Evolutionary conservation across 2,113 vertebrate genomes (phyloP), one percentile per base, ranked within the genome.

Genomic region (Cairina moschata): DNA sequence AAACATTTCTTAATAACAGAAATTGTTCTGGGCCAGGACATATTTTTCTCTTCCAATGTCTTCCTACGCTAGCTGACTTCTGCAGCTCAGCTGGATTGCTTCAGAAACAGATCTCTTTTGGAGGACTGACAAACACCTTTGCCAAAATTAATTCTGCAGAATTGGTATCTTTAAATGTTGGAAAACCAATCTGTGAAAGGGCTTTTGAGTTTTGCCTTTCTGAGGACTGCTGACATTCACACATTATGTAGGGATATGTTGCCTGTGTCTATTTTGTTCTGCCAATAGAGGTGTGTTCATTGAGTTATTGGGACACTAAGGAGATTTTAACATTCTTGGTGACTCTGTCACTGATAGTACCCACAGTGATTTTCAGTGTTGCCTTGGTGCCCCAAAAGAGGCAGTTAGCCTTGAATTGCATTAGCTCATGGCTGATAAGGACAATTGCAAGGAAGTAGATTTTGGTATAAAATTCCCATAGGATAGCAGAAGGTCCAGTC

Each of bases 241-340:
- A 56, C 5, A 10, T 17, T 40, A 15, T 6, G 3, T 17, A 59
- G 36, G 26, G 17, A 23, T 34, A 14, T 3, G 11, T 44, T 66
- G 8, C 17, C n/a, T 44, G 1, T 40, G 36, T 16, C 66, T 59
- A 2, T 44, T 72, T 50, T 92, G 28, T 38, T 81, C 15, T 62
- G 28, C 11, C 50, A 75, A 42, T 42, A 78, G 38, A 36, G 22
- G 4, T 38, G 18, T 17, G 8, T 58, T 77, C 18, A 44, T 29
- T 0, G 1, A 11, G 23, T 76, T 34, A 55, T 17, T 0, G 3
- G 67, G 46, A 36, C 20, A 42, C 0, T 2, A 72, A 68, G 31
- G 42, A 56, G 13, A 67, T 85, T 44, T 82, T 85, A 58, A 88
- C 11, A 29, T 38, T 50, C 48, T 67, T 11, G 20, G 16, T 62